A percentile compares a stretch with the other conserved stretches of the same genome.
These are phyloP conservation scores for Coracopsis vasa DNA, from an alignment of 2,113 vertebrate genomes.

Conservation along the genomic window DNA sequence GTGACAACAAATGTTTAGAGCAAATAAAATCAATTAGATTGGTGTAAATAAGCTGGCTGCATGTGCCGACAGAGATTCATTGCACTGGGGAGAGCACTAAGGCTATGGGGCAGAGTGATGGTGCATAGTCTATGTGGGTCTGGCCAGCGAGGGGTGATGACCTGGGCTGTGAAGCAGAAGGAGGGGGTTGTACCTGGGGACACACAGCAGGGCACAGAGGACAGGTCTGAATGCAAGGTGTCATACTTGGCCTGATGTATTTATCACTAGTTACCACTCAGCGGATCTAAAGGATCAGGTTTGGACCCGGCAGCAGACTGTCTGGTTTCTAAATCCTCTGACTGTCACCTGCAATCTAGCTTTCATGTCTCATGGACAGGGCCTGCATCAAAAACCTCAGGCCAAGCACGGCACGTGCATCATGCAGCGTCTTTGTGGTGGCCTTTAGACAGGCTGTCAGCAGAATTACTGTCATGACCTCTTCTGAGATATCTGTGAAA, in stretches of 20 bases:
- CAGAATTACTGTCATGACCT: not conserved
- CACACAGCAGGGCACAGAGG: not conserved
- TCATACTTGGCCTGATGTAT: not conserved
- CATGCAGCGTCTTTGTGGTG: not conserved
- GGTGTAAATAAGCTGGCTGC: not conserved
- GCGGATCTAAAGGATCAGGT: not conserved
- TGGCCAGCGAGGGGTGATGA: not conserved
- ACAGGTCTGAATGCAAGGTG: not conserved
- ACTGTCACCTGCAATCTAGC: not conserved
- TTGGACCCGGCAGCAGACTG: not conserved
- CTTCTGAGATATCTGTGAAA: conserved; percentile 4
- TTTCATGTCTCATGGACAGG: not conserved
- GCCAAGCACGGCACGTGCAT: not conserved
- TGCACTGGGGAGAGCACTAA: not conserved
- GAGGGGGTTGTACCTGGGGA: not conserved
- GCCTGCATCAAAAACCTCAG: not conserved
- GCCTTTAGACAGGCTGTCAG: not conserved
- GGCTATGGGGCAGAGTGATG: rapidly evolving
- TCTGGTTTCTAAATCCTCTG: not conserved
- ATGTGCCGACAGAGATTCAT: not conserved
- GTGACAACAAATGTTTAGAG: not conserved
- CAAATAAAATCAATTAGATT: not conserved
- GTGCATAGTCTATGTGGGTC: not conserved
- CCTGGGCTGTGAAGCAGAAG: not conserved
- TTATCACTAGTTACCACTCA: not conserved